phyloP scores from a whole-genome alignment of 2,113 vertebrate species.

The Protomyctophum bolini region DNA sequence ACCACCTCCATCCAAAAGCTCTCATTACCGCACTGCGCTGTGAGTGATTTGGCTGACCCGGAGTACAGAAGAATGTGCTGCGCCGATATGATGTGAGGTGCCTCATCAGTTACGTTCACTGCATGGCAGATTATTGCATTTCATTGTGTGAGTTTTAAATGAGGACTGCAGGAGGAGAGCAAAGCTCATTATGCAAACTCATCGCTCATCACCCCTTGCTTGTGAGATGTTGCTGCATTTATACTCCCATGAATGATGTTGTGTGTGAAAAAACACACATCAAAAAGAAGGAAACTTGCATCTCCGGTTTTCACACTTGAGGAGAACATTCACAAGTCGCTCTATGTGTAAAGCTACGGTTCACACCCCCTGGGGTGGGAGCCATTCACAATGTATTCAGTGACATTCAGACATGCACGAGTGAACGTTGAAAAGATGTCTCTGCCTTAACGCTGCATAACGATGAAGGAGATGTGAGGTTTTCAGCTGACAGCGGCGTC shows the following conservation, averaged over 20 bases:
- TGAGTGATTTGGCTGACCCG: slow-evolving; percentile 37
- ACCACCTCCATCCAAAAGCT: slow-evolving; percentile 16
- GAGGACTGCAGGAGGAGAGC: neutral
- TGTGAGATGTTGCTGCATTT: neutral
- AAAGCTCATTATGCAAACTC: neutral
- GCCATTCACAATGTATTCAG: no score
- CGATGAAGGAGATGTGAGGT: no score
- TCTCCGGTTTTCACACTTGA: no score
- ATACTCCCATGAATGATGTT: neutral
- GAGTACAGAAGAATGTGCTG: slow-evolving; percentile 3
- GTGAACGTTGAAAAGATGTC: no score
- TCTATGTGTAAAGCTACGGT: no score
- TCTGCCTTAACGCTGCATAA: no score
- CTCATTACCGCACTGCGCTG: slow-evolving; percentile 29
- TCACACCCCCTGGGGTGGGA: no score
- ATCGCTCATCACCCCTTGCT: neutral
- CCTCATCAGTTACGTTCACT: slow-evolving; percentile 1
- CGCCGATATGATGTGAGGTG: slow-evolving; percentile 21
- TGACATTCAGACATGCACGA: no score
- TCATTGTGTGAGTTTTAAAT: neutral
- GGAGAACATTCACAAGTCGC: no score
- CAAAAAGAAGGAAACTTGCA: no score
- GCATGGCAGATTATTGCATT: neutral
- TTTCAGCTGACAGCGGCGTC: no score
- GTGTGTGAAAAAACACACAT: neutral